Evolutionary conservation across 2,888 invertebrate species (phyloP).

Genomic region (Ophion ellenae): DNA sequence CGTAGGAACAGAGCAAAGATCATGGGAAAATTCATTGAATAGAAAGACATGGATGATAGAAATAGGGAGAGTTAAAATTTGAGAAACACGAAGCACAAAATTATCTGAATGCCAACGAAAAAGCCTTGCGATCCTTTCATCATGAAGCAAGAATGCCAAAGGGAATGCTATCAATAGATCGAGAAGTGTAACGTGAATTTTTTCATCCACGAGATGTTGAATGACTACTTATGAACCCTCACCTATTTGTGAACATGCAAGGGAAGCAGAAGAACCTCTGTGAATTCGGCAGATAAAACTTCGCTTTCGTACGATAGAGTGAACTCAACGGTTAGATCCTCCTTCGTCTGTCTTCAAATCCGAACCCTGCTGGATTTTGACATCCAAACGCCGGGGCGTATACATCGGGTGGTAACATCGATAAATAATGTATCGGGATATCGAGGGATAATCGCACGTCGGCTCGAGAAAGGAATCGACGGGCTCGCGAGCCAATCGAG

Average conservation of each 20-base stretch:
- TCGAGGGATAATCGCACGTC: constrained; percentile 73
- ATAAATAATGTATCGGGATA: constrained; percentile 77
- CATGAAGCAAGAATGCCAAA: constrained; percentile 24
- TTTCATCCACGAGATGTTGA: neutral
- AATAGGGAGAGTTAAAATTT: neutral
- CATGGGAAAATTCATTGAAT: constrained; percentile 44
- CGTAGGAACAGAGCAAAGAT: constrained; percentile 4
- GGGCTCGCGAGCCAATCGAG: constrained; percentile 59
- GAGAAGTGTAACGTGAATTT: neutral
- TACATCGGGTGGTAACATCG: constrained; percentile 55
- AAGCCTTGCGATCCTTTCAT: neutral
- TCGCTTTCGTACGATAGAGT: constrained; percentile 31
- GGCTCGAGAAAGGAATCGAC: constrained; percentile 70
- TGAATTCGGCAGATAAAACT: constrained; percentile 43
- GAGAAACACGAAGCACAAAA: neutral
- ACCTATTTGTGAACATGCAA: constrained; percentile 9
- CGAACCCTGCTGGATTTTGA: constrained; percentile 68
- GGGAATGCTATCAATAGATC: constrained; percentile 38
- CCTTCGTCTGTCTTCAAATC: constrained; percentile 48
- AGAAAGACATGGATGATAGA: constrained; percentile 16
- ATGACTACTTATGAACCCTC: constrained; percentile 3
- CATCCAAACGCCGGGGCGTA: constrained; percentile 62
- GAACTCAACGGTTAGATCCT: constrained; percentile 53
- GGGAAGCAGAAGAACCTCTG: constrained; percentile 10
- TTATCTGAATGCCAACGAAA: neutral